Percentiles rank a stretch among this genome's conserved stretches.
Conservation (phyloP, 1,140 invertebrate species). For the Andricus grossulariae region DNA sequence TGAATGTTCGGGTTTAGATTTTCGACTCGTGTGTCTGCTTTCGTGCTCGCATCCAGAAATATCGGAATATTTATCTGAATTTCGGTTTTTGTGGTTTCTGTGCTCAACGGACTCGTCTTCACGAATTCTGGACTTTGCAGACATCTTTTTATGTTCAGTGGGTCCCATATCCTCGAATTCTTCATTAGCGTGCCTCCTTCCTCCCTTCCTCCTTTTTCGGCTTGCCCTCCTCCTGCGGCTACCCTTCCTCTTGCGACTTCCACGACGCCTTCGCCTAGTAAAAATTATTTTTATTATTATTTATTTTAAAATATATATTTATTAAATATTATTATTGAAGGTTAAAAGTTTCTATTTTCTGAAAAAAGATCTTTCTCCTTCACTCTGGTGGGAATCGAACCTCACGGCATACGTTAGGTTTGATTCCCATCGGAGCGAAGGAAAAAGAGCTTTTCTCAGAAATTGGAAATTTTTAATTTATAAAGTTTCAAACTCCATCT, state of each 20-base stretch:
- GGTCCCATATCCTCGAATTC: background rate
- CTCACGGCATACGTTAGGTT: too few relatives aligned
- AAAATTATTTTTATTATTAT: background rate
- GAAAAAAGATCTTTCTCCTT: too few relatives aligned
- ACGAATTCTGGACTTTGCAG: background rate
- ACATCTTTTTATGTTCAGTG: conserved; percentile 27
- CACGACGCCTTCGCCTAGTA: conserved; percentile 3
- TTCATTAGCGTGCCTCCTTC: conserved; percentile 14
- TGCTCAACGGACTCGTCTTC: background rate
- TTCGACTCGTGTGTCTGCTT: conserved; percentile 33
- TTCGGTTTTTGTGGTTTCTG: background rate
- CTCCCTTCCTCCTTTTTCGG: background rate
- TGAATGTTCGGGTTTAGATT: conserved; percentile 27
- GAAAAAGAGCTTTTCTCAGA: too few relatives aligned
- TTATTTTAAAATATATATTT: too few relatives aligned
- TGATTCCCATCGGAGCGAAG: too few relatives aligned
- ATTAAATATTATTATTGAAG: too few relatives aligned
- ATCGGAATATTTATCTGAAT: conserved; percentile 34
- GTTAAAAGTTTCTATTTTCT: too few relatives aligned
- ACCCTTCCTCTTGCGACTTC: conserved; percentile 40
- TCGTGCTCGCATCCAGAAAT: conserved; percentile 31
- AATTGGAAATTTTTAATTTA: too few relatives aligned
- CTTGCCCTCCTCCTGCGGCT: conserved; percentile 37
- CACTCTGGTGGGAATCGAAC: too few relatives aligned
- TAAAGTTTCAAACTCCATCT: too few relatives aligned